Base-by-base conservation (phyloP, 2,113 vertebrate species). In the Rhinoderma darwinii region DNA sequence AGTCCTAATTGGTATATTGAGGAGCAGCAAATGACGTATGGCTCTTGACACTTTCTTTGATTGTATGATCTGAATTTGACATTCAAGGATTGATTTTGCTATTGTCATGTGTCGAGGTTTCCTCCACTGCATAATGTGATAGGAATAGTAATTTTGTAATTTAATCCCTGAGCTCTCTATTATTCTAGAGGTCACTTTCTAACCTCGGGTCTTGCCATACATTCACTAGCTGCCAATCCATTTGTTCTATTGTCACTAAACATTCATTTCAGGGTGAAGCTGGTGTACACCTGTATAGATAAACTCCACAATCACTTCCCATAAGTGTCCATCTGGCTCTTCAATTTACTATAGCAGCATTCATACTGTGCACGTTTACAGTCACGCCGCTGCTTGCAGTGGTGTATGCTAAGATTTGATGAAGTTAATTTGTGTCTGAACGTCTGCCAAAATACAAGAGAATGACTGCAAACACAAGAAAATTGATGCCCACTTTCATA, bases 381-480 rank as follows among this genome's bases (percentile, higher is more conserved):
- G 41, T 12, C n/a, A 14, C n/a, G 35, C 20, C 70, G 11, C 37
- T 43, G 37, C 25, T 11, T 73, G 70, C 70, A 75, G 73, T 37
- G 73, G 39, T 75, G 73, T 44, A 27, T 27, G 12, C 22, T n/a
- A 47, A 75, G 22, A 11, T 27, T 44, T 44, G 73, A 72, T 41
- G 18, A 72, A 70, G 35, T 72, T 72, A 72, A 72, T 72, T 72
- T 72, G 68, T 72, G 68, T 72, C 68, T 72, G 68, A 72, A 72
- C 68, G 66, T 22, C 68, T 72, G 68, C 68, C 68, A 72, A 72
- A 72, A 41, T 25, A 72, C 37, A 41, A 25, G 35, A 72, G 41
- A 35, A 39, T 30, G n/a, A 63, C 59, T 12, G n/a, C 59, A 63
- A 63, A 63, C 56, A 59, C 68, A 41, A 20, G 37, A 41, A 39